These are phyloP conservation scores for Typhlomys cinereus DNA, from an alignment of 2,113 vertebrate species.

Conservation along the genomic window DNA sequence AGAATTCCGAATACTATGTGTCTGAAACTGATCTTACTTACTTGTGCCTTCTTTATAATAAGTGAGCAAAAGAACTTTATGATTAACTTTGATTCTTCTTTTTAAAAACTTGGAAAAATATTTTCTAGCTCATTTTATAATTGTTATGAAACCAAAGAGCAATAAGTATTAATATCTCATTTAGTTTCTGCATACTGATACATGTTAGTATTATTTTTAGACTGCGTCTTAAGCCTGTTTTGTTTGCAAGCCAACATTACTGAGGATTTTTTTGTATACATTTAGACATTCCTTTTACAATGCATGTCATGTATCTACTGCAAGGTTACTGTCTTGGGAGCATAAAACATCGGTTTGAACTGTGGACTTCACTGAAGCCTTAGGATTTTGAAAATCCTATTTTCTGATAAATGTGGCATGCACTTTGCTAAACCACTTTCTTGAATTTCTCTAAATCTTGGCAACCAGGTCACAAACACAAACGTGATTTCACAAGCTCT, in stretches of 20 bases:
- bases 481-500: neutral
- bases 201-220: conserved; percentile 39
- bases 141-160: conserved; percentile 1
- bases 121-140: neutral
- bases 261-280: neutral
- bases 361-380: neutral
- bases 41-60: neutral
- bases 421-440: conserved; percentile 39
- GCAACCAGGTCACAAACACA: conserved; percentile 23
- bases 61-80: neutral
- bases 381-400: conserved; percentile 8
- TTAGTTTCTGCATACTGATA: conserved; percentile 23
- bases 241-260: conserved; percentile 1
- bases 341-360: conserved; percentile 3
- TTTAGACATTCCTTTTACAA: neutral
- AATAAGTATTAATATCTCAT: conserved; percentile 34
- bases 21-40: neutral
- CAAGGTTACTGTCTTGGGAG: too few relatives aligned
- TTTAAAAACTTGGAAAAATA: neutral
- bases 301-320: neutral
- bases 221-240: neutral
- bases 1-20: neutral
- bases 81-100: neutral
- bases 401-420: conserved; percentile 42
- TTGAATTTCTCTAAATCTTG: conserved; percentile 8